Base-by-base conservation (phyloP, 1,140 invertebrate species). In the Teleopsis dalmanni region DNA sequence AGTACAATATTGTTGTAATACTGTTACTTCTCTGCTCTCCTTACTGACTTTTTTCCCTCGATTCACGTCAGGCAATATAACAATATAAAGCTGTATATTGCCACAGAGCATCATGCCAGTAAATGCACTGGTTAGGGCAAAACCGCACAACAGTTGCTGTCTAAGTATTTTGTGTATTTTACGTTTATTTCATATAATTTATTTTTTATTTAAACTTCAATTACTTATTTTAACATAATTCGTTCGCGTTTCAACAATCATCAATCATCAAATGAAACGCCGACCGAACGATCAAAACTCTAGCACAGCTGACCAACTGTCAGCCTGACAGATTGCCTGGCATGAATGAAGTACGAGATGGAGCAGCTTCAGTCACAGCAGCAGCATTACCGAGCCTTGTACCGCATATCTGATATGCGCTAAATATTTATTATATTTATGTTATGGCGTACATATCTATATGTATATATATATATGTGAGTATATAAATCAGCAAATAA, bases 181-280 rank as follows among this genome's bases (percentile, higher is more conserved):
- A 56, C 54, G 54, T 40, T 46, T 50, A 43, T 29, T 53, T 38
- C 26, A 38, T 46, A 50, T 11, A 36, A 50, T 53, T 19, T 33
- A 40, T 3, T 18, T 36, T 47, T 46, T 31, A 43, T n/a, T 16
- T 10, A 42, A 42, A 64, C 57, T 53, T 60, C 62, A 62, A 65
- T 65, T 65, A 65, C 62, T 65, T 65, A 65, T 65, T 65, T 65
- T 65, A 65, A 65, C 62, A 65, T 65, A 65, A 65, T 62, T 62
- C 57, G 59, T 65, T 65, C 62, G 59, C 62, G 34, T 49, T 49
- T 49, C 22, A 49, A 37, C 40, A 31, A 40, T 41, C 40, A 37
- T 49, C 48, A 43, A 49, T 49, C 48, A 49, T 43, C 31, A 49
- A 49, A 42, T 36, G 23, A 42, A 48, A 48, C 42, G 29, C 47